Percentiles rank a stretch among this genome's conserved stretches.
Evolutionary conservation across 2,888 invertebrate genomes (phyloP).

Genomic region (Ectemnius continuus): DNA sequence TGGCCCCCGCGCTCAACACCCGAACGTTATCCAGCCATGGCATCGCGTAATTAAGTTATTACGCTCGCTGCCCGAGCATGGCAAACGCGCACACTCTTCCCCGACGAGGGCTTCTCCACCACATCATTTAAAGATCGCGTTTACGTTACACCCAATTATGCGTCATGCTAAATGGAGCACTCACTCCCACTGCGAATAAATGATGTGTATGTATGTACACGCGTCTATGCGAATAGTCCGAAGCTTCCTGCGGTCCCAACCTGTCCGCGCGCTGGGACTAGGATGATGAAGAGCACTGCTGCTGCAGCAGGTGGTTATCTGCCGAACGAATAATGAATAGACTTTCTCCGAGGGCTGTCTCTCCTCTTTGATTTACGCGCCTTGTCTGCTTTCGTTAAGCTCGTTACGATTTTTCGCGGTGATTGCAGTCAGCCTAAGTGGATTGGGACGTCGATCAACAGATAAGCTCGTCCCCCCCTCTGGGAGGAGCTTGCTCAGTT

Average conservation of each 20-base stretch:
- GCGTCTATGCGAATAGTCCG: neutral
- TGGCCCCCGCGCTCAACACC: conserved; percentile 66
- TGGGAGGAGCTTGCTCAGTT: neutral
- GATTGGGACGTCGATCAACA: neutral
- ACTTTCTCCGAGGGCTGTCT: neutral
- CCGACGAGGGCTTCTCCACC: neutral
- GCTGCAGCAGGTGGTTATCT: neutral
- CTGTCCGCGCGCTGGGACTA: neutral
- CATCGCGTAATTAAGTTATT: conserved; percentile 69
- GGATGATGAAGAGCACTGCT: neutral
- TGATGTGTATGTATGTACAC: too few relatives aligned
- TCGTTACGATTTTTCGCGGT: conserved; percentile 6
- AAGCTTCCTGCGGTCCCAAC: neutral
- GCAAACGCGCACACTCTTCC: neutral
- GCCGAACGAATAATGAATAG: neutral
- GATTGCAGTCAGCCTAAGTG: neutral
- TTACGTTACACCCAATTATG: neutral
- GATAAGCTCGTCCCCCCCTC: neutral
- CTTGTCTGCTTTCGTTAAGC: neutral
- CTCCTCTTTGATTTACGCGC: neutral
- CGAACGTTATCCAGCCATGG: conserved; percentile 67
- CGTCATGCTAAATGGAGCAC: neutral
- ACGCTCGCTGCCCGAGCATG: conserved; percentile 51
- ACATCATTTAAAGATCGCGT: neutral
- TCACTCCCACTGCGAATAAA: neutral